Conservation (phyloP, 2,888 invertebrate species). For the Polietes domitor region DNA sequence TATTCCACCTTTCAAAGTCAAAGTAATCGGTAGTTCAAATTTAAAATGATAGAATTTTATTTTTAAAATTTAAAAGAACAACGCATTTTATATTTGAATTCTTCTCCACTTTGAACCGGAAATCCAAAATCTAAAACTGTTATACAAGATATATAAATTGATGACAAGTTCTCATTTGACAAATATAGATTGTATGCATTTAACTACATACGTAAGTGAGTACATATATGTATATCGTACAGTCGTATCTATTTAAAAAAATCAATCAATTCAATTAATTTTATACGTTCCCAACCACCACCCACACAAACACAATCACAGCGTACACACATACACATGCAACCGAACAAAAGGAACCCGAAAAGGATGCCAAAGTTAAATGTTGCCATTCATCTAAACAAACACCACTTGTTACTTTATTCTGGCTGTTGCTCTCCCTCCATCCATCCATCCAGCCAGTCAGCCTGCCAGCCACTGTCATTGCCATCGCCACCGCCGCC, state of each 20-base stretch:
- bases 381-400: slow-evolving; percentile 27
- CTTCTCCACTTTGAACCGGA: too few relatives aligned
- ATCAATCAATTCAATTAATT: slow-evolving; percentile 40
- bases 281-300: background rate
- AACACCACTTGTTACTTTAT: slow-evolving; percentile 35
- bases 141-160: too few relatives aligned
- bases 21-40: too few relatives aligned
- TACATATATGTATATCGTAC: too few relatives aligned
- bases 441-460: background rate
- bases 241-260: background rate
- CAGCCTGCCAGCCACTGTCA: slow-evolving; percentile 2
- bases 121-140: too few relatives aligned
- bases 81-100: too few relatives aligned
- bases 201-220: background rate
- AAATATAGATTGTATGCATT: background rate
- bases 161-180: background rate
- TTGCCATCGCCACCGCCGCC: background rate
- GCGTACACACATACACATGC: background rate
- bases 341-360: background rate
- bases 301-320: slow-evolving; percentile 14
- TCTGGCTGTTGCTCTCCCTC: background rate
- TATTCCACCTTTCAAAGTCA: too few relatives aligned
- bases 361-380: slow-evolving; percentile 34
- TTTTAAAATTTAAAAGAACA: too few relatives aligned
- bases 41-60: too few relatives aligned